Conservation (phyloP, 2,113 vertebrate genomes). For the Ondatra zibethicus region DNA sequence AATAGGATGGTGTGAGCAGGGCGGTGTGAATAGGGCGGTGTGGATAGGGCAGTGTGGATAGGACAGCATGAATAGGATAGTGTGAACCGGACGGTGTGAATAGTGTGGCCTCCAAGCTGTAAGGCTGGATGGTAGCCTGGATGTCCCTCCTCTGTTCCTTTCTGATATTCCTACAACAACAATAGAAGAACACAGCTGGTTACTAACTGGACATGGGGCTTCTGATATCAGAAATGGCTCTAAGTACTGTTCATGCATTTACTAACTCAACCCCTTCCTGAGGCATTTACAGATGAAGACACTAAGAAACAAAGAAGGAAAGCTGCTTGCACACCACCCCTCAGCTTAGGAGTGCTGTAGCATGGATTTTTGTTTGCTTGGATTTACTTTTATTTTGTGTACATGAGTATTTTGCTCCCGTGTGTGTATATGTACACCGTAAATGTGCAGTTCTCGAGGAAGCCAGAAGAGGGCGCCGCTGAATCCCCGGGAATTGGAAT, state of each 20-base stretch:
- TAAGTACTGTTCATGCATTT: rapidly evolving
- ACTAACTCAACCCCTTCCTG: neutral
- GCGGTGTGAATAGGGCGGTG: no score
- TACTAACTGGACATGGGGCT: neutral
- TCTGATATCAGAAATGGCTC: neutral
- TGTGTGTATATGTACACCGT: neutral
- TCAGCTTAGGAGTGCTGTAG: neutral
- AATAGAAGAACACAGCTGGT: neutral
- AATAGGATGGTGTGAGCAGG: no score
- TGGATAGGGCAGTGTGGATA: neutral
- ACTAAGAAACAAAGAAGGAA: neutral
- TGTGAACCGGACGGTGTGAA: no score
- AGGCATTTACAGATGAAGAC: neutral
- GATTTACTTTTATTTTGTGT: neutral
- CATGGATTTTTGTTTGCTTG: neutral
- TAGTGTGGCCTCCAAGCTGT: neutral
- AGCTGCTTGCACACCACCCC: neutral
- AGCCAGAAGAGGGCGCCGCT: neutral
- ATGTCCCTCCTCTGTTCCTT: neutral
- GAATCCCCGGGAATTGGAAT: neutral
- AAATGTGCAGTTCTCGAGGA: neutral
- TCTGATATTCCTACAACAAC: no score
- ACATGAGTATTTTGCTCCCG: neutral
- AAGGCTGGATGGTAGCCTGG: neutral
- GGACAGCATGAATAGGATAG: rapidly evolving